Evolutionary conservation across 2,888 invertebrate genomes (phyloP).

Genomic region (Sinopyrophorus schimmeli): DNA sequence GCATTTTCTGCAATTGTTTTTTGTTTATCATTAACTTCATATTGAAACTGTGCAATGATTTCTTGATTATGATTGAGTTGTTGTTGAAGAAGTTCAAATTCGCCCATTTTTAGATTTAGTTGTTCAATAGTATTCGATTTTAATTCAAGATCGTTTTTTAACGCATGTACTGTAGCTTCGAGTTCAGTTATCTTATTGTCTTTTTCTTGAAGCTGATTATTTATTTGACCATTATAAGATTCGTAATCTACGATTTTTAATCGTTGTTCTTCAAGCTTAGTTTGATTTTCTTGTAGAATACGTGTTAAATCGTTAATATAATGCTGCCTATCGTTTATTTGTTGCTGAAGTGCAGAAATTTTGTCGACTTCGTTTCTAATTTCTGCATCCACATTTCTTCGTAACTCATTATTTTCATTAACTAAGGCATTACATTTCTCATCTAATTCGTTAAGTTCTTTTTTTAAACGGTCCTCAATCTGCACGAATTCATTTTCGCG

Average conservation of each 20-base stretch:
- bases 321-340: slow-evolving; percentile 46
- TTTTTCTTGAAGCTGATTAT: slow-evolving; percentile 15
- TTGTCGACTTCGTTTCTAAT: slow-evolving; percentile 52
- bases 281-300: slow-evolving; percentile 42
- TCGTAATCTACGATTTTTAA: slow-evolving; percentile 30
- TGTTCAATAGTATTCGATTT: slow-evolving; percentile 29
- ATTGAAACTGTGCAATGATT: slow-evolving; percentile 20
- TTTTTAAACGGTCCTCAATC: slow-evolving; percentile 58
- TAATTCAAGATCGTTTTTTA: slow-evolving; percentile 29
- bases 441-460: slow-evolving; percentile 59
- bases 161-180: background rate
- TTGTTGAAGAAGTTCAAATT: slow-evolving; percentile 32
- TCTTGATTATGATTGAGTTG: slow-evolving; percentile 43
- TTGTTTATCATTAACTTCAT: slow-evolving; percentile 8
- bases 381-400: slow-evolving; percentile 53
- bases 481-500: slow-evolving; percentile 65
- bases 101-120: slow-evolving; percentile 4
- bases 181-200: slow-evolving; percentile 7
- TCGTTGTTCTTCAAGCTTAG: slow-evolving; percentile 37
- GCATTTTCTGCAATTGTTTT: slow-evolving; percentile 2
- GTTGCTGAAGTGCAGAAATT: slow-evolving; percentile 49
- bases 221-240: slow-evolving; percentile 6
- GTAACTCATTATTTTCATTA: slow-evolving; percentile 53
- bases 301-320: slow-evolving; percentile 45
- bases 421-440: slow-evolving; percentile 50